Evolutionary conservation across 2,888 invertebrate species (phyloP).

Genomic region (Hemicrepidius hirtus): DNA sequence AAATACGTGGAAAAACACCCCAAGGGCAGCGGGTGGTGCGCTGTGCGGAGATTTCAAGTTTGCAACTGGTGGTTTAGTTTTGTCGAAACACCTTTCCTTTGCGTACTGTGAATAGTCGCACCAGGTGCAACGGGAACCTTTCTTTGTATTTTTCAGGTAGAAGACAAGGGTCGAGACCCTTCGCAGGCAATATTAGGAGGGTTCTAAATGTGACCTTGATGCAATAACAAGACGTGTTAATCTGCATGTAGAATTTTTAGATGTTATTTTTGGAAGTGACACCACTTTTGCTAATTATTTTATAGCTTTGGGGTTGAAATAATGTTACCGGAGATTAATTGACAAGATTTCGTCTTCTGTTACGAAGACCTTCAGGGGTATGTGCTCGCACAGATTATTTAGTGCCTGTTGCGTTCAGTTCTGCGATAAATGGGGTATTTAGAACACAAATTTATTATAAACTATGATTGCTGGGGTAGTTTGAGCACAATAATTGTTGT

Average conservation of each 20-base stretch:
- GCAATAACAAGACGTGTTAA: background rate
- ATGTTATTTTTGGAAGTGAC: too few species aligned
- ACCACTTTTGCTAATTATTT: too few species aligned
- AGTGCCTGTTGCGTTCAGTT: too few species aligned
- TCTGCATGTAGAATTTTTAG: background rate
- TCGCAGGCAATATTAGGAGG: background rate
- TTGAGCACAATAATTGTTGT: too few species aligned
- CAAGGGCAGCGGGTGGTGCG: background rate
- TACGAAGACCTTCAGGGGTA: too few species aligned
- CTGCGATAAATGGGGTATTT: too few species aligned
- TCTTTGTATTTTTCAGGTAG: conserved; percentile 28
- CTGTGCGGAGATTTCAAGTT: background rate
- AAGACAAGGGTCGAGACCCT: conserved; percentile 11
- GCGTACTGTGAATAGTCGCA: conserved; percentile 12
- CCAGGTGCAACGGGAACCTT: conserved; percentile 27
- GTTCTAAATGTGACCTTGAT: conserved; percentile 17
- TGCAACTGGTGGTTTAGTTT: conserved; percentile 24
- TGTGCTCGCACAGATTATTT: too few species aligned
- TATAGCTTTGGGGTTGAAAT: too few species aligned
- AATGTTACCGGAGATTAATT: too few species aligned
- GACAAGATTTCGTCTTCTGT: too few species aligned
- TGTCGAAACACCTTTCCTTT: conserved; percentile 16
- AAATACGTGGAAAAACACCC: background rate
- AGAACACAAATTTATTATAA: too few species aligned
- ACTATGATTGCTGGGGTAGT: too few species aligned